Percentiles rank a stretch among this genome's conserved stretches.
Conservation (phyloP, 1,140 invertebrate genomes). For the Macrotrachela quadricornifera region DNA sequence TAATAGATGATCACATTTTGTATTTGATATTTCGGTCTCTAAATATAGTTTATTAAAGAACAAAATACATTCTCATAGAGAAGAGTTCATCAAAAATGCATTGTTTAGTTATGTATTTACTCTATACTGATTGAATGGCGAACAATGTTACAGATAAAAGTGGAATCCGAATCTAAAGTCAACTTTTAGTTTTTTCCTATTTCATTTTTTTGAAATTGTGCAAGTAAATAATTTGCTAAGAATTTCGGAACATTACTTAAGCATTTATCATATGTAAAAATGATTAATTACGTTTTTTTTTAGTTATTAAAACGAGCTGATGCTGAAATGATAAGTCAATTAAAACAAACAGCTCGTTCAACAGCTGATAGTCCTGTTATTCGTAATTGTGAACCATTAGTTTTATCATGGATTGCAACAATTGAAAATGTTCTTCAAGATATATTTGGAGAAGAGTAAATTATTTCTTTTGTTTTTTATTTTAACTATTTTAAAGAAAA, state of each 20-base stretch:
- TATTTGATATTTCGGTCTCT: no score
- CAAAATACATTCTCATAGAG: no score
- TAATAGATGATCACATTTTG: no score
- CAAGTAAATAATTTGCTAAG: no score
- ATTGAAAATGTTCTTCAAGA: slow-evolving; percentile 26
- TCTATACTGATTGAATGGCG: no score
- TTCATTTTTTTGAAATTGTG: no score
- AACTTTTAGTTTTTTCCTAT: not conserved
- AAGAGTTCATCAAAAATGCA: no score
- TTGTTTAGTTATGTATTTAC: no score
- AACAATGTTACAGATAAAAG: not conserved
- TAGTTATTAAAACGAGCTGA: slow-evolving; percentile 27
- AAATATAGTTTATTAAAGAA: no score
- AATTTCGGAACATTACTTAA: no score
- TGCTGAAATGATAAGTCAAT: slow-evolving; percentile 23
- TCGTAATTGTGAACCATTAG: slow-evolving; percentile 25
- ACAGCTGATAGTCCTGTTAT: slow-evolving; percentile 22
- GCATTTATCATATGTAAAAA: slow-evolving; percentile 2
- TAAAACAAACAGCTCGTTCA: slow-evolving; percentile 22
- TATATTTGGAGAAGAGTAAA: slow-evolving; percentile 19
- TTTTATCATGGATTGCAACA: slow-evolving; percentile 27
- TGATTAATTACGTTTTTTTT: not conserved
- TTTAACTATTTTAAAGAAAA: no score
- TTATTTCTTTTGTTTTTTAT: no score
- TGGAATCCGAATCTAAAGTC: not conserved